A percentile compares a stretch with the other conserved stretches of the same genome.
Conservation (phyloP, 1,140 invertebrate genomes). For the Aphaenogaster floridana region DNA sequence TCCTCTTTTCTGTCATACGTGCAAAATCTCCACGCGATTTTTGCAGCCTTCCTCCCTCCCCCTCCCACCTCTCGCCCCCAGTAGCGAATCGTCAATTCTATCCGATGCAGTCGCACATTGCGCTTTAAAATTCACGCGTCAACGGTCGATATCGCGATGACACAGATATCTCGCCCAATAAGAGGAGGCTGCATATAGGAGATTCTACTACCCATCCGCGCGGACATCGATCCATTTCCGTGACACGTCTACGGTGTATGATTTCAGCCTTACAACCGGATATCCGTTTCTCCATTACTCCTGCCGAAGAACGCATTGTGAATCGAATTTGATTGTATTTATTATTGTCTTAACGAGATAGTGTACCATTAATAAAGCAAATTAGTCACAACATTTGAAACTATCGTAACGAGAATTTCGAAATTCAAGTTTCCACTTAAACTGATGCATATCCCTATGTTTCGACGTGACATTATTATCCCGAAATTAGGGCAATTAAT, state of each 20-base stretch:
- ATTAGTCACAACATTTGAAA: background rate
- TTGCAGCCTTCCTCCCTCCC: background rate
- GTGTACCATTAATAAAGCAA: background rate
- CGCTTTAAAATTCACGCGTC: conserved; percentile 60
- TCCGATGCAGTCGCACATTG: conserved; percentile 51
- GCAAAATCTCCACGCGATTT: conserved; percentile 20
- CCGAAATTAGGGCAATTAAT: background rate
- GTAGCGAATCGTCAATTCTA: conserved; percentile 28
- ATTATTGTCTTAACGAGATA: background rate
- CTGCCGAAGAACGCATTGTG: background rate
- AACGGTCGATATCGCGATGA: conserved; percentile 60
- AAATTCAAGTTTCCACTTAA: background rate
- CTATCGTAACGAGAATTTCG: background rate
- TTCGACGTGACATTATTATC: conserved; percentile 3
- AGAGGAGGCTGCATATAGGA: conserved; percentile 57
- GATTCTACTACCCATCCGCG: conserved; percentile 47
- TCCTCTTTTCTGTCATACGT: conserved; percentile 4
- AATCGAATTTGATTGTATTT: conserved; percentile 23
- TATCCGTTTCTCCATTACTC: conserved; percentile 48
- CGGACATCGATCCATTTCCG: conserved; percentile 51
- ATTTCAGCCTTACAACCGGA: conserved; percentile 52
- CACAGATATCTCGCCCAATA: conserved; percentile 57
- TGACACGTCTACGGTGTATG: conserved; percentile 45
- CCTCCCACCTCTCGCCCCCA: background rate
- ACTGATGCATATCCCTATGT: background rate